Evolutionary conservation across 1,140 invertebrate species (phyloP).

Genomic region (Charaxes varanes): DNA sequence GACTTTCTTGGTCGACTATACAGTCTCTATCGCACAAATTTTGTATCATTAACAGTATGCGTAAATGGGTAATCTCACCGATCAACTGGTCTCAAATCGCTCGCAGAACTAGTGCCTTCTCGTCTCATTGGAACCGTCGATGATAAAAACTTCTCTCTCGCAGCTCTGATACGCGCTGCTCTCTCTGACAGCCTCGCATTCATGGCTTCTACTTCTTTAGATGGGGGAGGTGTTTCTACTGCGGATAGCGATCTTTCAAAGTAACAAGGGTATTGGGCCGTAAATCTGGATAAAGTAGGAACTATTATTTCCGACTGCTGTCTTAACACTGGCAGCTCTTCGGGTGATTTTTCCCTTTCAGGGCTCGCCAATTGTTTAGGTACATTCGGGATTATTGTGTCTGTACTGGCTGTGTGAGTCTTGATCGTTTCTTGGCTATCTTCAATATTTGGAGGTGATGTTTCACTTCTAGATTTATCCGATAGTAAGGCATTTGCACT

Average conservation of each 20-base stretch:
- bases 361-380: constrained; percentile 22
- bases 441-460: constrained; percentile 23
- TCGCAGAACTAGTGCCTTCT: constrained; percentile 58
- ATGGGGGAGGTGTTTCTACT: constrained; percentile 24
- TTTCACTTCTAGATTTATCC: constrained; percentile 23
- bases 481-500: constrained; percentile 59
- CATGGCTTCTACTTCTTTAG: constrained; percentile 21
- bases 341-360: constrained; percentile 6
- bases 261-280: constrained; percentile 36
- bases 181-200: constrained; percentile 54
- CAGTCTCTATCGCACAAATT: too few relatives aligned
- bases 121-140: constrained; percentile 47
- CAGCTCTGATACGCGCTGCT: constrained; percentile 75
- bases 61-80: constrained; percentile 30
- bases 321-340: constrained; percentile 31
- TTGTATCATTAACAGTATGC: too few relatives aligned
- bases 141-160: constrained; percentile 78
- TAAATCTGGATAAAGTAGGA: constrained; percentile 37
- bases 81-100: constrained; percentile 59
- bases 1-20: too few relatives aligned
- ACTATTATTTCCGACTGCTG: constrained; percentile 46
- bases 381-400: constrained; percentile 47
- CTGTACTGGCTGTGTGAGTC: constrained; percentile 39
- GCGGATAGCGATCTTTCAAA: constrained; percentile 52
- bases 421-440: constrained; percentile 41